Conservation (phyloP, 2,888 invertebrate genomes). For the Macropis europaea region DNA sequence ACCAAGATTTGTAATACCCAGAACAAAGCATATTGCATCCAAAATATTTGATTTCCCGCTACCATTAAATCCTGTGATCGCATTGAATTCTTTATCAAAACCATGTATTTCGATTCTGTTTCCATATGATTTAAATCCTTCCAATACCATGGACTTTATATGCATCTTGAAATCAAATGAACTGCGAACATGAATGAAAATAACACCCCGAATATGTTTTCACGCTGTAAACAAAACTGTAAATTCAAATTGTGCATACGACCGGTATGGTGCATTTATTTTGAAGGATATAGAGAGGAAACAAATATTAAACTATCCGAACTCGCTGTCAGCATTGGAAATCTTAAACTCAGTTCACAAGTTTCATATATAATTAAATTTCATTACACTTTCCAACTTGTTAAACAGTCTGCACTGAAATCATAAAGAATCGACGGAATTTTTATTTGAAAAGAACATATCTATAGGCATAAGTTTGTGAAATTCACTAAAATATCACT, state of each 20-base stretch:
- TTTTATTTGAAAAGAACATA: neutral
- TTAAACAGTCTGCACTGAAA: neutral
- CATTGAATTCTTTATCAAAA: slow-evolving; percentile 97
- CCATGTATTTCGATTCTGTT: slow-evolving; percentile 94
- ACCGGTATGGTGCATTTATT: slow-evolving; percentile 13
- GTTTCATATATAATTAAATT: neutral
- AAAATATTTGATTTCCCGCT: slow-evolving; percentile 99
- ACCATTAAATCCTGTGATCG: slow-evolving; percentile 98
- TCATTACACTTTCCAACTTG: neutral
- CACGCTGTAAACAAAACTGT: neutral
- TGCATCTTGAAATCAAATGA: slow-evolving; percentile 84
- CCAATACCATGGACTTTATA: slow-evolving; percentile 94
- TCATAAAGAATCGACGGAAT: neutral
- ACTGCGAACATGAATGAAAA: neutral
- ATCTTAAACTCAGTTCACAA: neutral
- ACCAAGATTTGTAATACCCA: slow-evolving; percentile 95
- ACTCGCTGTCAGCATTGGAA: neutral
- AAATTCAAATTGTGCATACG: slow-evolving; percentile 40
- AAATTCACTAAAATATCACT: neutral
- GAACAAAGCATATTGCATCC: slow-evolving; percentile 98
- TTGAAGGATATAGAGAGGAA: slow-evolving; percentile 3
- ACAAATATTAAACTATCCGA: neutral
- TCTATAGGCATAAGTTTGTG: neutral
- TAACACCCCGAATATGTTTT: neutral
- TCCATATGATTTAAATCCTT: slow-evolving; percentile 99